A percentile compares a stretch with the other conserved stretches of the same genome.
These are phyloP conservation scores for Luffia ferchaultella DNA, from an alignment of 2,888 invertebrate species.

Conservation along the genomic window DNA sequence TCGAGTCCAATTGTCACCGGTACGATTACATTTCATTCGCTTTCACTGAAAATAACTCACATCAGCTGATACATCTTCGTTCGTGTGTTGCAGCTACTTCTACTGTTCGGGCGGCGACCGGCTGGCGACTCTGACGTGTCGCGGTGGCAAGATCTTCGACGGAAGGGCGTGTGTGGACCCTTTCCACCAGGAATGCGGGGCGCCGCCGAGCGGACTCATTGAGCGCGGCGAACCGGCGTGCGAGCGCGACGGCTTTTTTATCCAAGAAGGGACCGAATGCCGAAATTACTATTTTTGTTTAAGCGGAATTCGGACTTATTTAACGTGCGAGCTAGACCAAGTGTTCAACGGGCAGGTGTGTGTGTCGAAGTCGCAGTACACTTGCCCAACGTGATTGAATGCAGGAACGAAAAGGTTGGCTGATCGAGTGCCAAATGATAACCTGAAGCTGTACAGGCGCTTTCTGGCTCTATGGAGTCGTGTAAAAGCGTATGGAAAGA, in stretches of 20 bases:
- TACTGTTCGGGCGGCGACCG: slow-evolving; percentile 67
- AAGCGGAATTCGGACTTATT: slow-evolving; percentile 52
- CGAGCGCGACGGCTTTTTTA: slow-evolving; percentile 62
- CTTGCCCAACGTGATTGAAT: slow-evolving; percentile 59
- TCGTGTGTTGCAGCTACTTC: slow-evolving; percentile 62
- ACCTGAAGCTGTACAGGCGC: too few species aligned
- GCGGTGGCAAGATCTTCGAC: slow-evolving; percentile 66
- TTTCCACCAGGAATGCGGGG: slow-evolving; percentile 45
- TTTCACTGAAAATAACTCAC: too few species aligned
- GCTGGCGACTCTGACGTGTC: slow-evolving; percentile 61
- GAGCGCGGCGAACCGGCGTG: slow-evolving; percentile 34
- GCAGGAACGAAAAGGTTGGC: too few species aligned
- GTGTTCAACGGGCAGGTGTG: slow-evolving; percentile 69
- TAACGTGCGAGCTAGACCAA: slow-evolving; percentile 49
- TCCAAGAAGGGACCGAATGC: slow-evolving; percentile 56
- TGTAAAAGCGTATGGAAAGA: too few species aligned
- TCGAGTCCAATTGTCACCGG: slow-evolving; percentile 59
- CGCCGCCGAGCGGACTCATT: slow-evolving; percentile 23
- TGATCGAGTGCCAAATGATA: too few species aligned
- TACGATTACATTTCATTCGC: slow-evolving; percentile 14
- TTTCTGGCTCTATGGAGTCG: too few species aligned
- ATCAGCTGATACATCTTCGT: too few species aligned
- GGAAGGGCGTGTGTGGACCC: slow-evolving; percentile 62
- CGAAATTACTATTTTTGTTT: slow-evolving; percentile 66
- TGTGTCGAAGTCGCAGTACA: slow-evolving; percentile 44